phyloP scores from a whole-genome alignment of 2,888 invertebrate genomes.

The Graphium colonna region DNA sequence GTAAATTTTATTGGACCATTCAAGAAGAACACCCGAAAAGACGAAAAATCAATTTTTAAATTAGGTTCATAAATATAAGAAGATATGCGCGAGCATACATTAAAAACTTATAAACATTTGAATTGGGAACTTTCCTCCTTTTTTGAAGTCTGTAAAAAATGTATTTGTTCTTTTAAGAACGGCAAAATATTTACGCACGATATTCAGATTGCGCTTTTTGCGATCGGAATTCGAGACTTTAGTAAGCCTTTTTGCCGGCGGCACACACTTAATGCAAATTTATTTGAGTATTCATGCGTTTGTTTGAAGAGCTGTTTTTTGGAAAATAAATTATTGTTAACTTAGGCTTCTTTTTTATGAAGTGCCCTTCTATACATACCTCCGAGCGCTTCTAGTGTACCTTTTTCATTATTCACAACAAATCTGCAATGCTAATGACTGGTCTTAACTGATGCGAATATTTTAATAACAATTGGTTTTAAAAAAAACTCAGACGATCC shows the following conservation, averaged over 20 bases:
- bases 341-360: conserved; percentile 12
- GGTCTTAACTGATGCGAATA: conserved; percentile 6
- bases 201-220: not conserved
- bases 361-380: conserved; percentile 13
- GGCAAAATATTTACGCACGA: too few relatives aligned
- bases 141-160: too few relatives aligned
- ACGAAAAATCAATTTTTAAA: too few relatives aligned
- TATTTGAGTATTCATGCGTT: conserved; percentile 8
- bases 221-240: not conserved
- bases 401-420: not conserved
- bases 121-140: too few relatives aligned
- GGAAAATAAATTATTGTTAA: not conserved
- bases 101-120: too few relatives aligned
- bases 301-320: not conserved
- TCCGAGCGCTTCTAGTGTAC: too few relatives aligned
- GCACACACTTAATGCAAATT: conserved; percentile 10
- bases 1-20: too few relatives aligned
- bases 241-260: not conserved
- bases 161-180: too few relatives aligned
- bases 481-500: too few relatives aligned
- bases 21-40: too few relatives aligned
- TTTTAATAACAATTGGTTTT: not conserved
- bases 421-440: conserved; percentile 21
- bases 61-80: too few relatives aligned
- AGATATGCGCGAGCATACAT: too few relatives aligned